Percentiles rank a stretch among this genome's conserved stretches.
Evolutionary conservation across 2,888 invertebrate genomes (phyloP).

Genomic region (Drosophila tripunctata): DNA sequence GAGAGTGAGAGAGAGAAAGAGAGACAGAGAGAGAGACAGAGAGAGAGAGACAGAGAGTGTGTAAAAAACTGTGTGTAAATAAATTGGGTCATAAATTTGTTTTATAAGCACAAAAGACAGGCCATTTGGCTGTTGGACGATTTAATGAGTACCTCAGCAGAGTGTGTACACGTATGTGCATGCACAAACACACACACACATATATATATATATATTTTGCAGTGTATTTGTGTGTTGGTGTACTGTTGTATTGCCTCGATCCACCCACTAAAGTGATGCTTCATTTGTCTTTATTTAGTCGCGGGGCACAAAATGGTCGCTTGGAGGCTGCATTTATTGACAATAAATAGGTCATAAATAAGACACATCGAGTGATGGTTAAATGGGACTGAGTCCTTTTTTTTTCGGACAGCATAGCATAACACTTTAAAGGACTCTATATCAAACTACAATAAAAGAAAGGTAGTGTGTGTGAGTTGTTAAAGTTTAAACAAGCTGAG

Average conservation of each 20-base stretch:
- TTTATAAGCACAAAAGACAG: conserved; percentile 39
- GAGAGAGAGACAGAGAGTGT: too few relatives aligned
- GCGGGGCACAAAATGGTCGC: conserved; percentile 70
- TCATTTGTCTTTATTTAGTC: conserved; percentile 76
- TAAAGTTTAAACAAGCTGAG: neutral
- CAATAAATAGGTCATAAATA: conserved; percentile 76
- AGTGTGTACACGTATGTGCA: conserved; percentile 8
- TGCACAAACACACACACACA: neutral
- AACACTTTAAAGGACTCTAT: conserved; percentile 21
- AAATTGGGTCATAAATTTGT: conserved; percentile 50
- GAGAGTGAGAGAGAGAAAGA: conserved; percentile 6
- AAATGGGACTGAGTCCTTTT: neutral
- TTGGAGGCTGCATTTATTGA: conserved; percentile 77
- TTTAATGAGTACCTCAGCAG: conserved; percentile 49
- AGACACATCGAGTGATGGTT: conserved; percentile 32
- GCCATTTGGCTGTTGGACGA: conserved; percentile 41
- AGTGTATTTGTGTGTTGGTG: conserved; percentile 8
- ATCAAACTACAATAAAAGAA: neutral
- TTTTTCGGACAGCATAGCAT: neutral
- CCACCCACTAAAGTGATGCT: conserved; percentile 64
- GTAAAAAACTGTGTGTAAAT: conserved; percentile 24
- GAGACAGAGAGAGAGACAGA: neutral
- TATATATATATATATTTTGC: neutral
- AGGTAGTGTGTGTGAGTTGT: neutral
- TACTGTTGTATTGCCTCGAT: too few relatives aligned